These are phyloP conservation scores for Apotomis capreana DNA, from an alignment of 2,888 invertebrate genomes.

Conservation along the genomic window DNA sequence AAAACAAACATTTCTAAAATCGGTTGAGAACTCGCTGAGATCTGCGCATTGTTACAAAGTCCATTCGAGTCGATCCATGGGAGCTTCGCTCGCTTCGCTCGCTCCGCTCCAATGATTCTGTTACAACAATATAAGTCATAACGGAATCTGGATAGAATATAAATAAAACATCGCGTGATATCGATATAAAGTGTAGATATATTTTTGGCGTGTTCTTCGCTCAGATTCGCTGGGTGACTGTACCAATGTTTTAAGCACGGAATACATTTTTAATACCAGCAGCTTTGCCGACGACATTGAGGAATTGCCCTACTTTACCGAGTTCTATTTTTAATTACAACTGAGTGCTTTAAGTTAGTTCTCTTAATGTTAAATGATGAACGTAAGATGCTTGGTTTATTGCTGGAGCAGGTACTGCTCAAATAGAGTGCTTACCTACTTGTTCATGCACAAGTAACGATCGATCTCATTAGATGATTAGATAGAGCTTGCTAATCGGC, in stretches of 20 bases:
- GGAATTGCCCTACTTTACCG: slow-evolving; percentile 75
- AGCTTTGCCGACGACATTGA: slow-evolving; percentile 61
- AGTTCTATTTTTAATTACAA: slow-evolving; percentile 76
- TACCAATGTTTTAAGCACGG: slow-evolving; percentile 4
- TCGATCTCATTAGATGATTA: no score
- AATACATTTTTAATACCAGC: slow-evolving; percentile 27
- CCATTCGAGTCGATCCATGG: no score
- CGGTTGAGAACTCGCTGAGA: no score
- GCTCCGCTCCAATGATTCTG: no score
- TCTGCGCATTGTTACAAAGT: no score
- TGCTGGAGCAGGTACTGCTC: background rate
- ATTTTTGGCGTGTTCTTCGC: background rate
- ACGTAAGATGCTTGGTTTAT: background rate
- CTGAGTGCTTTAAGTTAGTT: slow-evolving; percentile 65
- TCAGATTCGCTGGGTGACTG: background rate
- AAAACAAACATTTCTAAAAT: no score
- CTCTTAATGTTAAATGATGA: slow-evolving; percentile 44
- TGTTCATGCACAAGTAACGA: no score
- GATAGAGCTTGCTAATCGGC: no score
- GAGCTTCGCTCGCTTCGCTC: no score
- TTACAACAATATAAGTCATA: no score
- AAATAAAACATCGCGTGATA: background rate
- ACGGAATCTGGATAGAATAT: background rate
- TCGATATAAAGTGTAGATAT: background rate
- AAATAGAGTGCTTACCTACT: no score